Evolutionary conservation across 64 coral and sea anemone genomes (phyloP), one percentile per base, ranked within the genome.

Genomic region (Anthopleura sola): DNA sequence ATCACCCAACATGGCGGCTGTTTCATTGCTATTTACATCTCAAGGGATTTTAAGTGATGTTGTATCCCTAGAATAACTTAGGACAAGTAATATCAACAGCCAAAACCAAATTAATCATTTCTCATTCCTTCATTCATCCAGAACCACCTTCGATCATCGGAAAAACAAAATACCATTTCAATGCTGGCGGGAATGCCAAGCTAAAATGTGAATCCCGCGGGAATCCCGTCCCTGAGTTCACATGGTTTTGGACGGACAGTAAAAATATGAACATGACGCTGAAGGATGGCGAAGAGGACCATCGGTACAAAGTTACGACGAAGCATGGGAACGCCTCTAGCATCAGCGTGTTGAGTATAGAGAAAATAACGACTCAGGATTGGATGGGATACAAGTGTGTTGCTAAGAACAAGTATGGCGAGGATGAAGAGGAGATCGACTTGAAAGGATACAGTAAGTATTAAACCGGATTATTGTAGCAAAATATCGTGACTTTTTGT

Each of bases 361-460:
- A 81, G 29, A 85, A 74, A 20, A 88, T 96, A 56, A 90, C 86
- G n/a, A 49, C 60, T 37, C 75, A 64, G 5, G 78, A 85, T 39
- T 96, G 94, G 94, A 56, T 15, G 23, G 86, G 5, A 0, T 96
- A 96, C 68, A 82, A 78, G 29, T 96, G 94, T 49, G 33, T 46
- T 24, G 90, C 47, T 12, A 48, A 15, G 7, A 96, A 96, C 47
- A 82, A 50, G 36, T 86, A 87, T 29, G 84, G 87, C 17, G 55
- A 2, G 3, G 36, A 68, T n/a, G 84, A 56, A 13, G 71, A 47
- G 36, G 24, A 37, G 0, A 50, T 96, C 15, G 37, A 68, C 7
- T 40, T 96, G 12, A 86, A 78, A 51, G 94, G 94, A 80, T 92
- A 87, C 71, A 96, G 94, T 96, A 75, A 92, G 94, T 85, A n/a